These are phyloP conservation scores for Microplitis mediator DNA, from an alignment of 1,140 invertebrate genomes.

Conservation along the genomic window DNA sequence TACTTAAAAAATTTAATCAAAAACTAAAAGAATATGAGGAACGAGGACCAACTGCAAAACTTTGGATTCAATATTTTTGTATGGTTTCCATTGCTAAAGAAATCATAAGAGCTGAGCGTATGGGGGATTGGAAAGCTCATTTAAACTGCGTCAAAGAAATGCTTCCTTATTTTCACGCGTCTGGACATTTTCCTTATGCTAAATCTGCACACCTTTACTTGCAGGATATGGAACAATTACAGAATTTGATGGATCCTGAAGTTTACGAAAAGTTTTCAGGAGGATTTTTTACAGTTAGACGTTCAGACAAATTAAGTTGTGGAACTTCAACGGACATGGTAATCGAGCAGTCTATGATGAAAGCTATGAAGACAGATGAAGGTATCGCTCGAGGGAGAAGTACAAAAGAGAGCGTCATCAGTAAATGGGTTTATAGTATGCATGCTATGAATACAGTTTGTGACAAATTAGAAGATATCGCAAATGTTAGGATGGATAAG, in stretches of 20 bases:
- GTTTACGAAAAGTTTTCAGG: neutral
- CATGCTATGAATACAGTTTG: slow-evolving; percentile 12
- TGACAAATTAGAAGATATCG: neutral
- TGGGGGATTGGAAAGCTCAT: slow-evolving; percentile 48
- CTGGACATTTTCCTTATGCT: slow-evolving; percentile 45
- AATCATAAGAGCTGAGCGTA: slow-evolving; percentile 48
- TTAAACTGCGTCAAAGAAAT: slow-evolving; percentile 42
- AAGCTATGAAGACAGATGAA: slow-evolving; percentile 46
- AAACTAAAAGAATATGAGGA: neutral
- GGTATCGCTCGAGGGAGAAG: slow-evolving; percentile 37
- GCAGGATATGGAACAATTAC: slow-evolving; percentile 52
- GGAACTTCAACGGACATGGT: slow-evolving; percentile 53
- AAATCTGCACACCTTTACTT: slow-evolving; percentile 58
- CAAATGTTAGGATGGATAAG: slow-evolving; percentile 29
- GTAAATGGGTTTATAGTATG: slow-evolving; percentile 29
- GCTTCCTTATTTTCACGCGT: slow-evolving; percentile 49
- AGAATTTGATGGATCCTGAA: slow-evolving; percentile 35
- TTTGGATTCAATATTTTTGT: slow-evolving; percentile 49
- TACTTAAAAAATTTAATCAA: slow-evolving; percentile 26
- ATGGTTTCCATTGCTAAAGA: slow-evolving; percentile 36
- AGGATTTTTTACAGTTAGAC: slow-evolving; percentile 45
- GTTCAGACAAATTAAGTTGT: slow-evolving; percentile 52
- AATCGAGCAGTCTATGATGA: slow-evolving; percentile 53
- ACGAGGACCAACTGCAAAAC: slow-evolving; percentile 30
- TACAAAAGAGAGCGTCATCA: slow-evolving; percentile 28